Base-by-base conservation (phyloP, 1,140 invertebrate genomes). In the Charaxes varanes region DNA sequence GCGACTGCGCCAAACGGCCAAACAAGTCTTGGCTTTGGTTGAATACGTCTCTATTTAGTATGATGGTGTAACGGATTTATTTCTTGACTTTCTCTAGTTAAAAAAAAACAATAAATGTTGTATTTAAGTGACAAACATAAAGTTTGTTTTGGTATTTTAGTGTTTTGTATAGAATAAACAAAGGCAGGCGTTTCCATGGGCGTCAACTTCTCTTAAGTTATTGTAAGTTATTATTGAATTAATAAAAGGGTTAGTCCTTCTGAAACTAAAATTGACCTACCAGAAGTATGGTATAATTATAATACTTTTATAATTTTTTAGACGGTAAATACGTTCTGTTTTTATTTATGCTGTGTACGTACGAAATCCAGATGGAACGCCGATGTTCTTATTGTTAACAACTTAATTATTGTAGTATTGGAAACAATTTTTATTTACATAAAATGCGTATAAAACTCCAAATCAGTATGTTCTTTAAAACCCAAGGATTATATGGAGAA, bases 141-240 rank as follows among this genome's bases (percentile, higher is more conserved):
- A 55, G 52, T 53, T 43, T 49, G 41, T 49, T 15, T 26, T 42
- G 35, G 33, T 48, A 28, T 32, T 47, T 32, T 18, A 27, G 41
- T 56, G 40, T 53, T 53, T 53, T 48, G 40, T 59, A 27, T 33
- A 18, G 47, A 53, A 59, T 62, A 36, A 47, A 52, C 16, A 62
- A 62, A 58, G 27, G 41, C 28, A 50, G 45, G 45, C 54, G 56
- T 66, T 64, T 77, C 61, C 56, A 80, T 77, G 76, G 76, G 76
- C 76, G 76, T 80, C 69, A 69, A 69, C 76, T 67, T 63, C 65
- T 66, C 63, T 64, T 74, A 70, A 67, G 66, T 55, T 64, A 61
- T 55, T 59, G 56, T 66, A 67, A 58, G 56, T 69, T 70, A 65
- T 70, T 53, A 53, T 80, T 77, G 37, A 74, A 80, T 80, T 73